Evolutionary conservation across 1,140 invertebrate species (phyloP).

Genomic region (Matsumurasca onukii): DNA sequence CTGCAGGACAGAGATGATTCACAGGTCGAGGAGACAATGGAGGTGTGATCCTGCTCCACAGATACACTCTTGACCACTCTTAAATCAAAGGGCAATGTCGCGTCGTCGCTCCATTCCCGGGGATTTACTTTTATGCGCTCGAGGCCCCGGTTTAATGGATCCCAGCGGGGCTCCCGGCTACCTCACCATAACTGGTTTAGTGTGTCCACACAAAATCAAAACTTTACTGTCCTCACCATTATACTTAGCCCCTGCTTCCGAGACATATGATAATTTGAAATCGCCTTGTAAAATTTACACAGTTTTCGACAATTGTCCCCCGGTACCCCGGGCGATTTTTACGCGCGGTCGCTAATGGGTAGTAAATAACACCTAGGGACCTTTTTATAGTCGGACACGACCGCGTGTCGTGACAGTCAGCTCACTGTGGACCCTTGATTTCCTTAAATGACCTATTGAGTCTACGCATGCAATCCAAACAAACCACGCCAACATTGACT

Average conservation of each 20-base stretch:
- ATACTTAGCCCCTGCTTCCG: neutral
- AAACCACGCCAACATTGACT: too few species aligned
- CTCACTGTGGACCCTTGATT: neutral
- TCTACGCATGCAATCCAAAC: neutral
- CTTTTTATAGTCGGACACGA: neutral
- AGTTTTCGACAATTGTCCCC: slow-evolving; percentile 24
- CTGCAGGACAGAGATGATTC: too few species aligned
- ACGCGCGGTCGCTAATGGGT: neutral
- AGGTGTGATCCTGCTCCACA: too few species aligned
- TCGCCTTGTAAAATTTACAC: slow-evolving; percentile 13
- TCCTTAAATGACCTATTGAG: neutral
- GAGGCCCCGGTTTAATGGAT: slow-evolving; percentile 13
- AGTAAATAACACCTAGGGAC: neutral
- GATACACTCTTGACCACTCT: neutral
- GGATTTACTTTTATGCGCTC: slow-evolving; percentile 21
- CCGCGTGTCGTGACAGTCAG: neutral
- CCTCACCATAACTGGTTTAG: slow-evolving; percentile 18
- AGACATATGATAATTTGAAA: neutral
- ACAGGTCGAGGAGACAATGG: too few species aligned
- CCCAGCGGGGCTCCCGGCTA: slow-evolving; percentile 3
- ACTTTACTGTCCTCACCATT: slow-evolving; percentile 20
- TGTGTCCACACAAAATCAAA: slow-evolving; percentile 20
- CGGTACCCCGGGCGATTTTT: neutral
- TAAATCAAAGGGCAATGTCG: neutral
- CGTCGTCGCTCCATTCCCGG: slow-evolving; percentile 18